phyloP scores from a whole-genome alignment of 2,797 vertebrate genomes.

The Spheniscus humboldti region DNA sequence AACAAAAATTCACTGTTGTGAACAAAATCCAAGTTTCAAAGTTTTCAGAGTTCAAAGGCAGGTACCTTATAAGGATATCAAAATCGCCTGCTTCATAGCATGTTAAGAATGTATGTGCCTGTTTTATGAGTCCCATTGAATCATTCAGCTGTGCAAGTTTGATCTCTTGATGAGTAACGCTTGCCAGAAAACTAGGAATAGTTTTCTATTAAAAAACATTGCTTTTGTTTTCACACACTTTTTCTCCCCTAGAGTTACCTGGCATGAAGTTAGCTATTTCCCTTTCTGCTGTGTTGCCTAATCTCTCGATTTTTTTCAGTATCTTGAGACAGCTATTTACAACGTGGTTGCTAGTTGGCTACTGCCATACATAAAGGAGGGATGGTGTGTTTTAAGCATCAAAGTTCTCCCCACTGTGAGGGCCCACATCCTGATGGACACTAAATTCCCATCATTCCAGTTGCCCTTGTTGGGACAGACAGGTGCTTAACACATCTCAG shows the following conservation, averaged over 20 bases:
- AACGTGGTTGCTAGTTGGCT: neutral
- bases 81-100: neutral
- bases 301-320: neutral
- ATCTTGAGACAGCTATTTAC: neutral
- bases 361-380: neutral
- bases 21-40: neutral
- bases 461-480: neutral
- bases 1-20: neutral
- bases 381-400: neutral
- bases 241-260: neutral
- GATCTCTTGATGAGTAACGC: neutral
- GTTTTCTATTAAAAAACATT: conserved; percentile 50
- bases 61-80: neutral
- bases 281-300: neutral
- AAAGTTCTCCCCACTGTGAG: neutral
- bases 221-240: neutral
- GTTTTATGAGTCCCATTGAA: neutral
- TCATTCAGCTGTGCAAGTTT: neutral
- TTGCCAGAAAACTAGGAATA: conserved; percentile 36
- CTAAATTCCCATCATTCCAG: neutral
- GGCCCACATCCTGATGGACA: neutral
- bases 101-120: neutral
- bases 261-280: neutral
- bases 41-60: neutral
- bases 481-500: neutral